Evolutionary conservation across 2,113 vertebrate species (phyloP), one percentile per base, ranked within the genome.

Genomic region (Hylia prasina): DNA sequence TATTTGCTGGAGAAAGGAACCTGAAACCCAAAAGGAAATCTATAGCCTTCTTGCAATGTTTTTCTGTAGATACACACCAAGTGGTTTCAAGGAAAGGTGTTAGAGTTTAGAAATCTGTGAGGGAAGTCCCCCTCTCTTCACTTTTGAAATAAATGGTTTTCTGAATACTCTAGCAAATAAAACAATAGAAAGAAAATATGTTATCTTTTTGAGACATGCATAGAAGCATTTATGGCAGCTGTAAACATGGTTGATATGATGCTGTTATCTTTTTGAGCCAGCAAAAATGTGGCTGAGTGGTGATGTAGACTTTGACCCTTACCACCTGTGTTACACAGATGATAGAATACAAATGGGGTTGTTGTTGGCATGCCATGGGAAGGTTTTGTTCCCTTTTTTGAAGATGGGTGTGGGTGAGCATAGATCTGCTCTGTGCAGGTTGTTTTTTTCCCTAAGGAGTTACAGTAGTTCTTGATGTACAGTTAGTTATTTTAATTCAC

Each of bases 351-450:
- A 61, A 89, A 37, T 17, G 4, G 4, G 11, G 9, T 21, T 30
- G 28, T 27, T 78, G 45, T 56, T 69, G 44, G 11, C 15, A 4
- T 58, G n/a, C 22, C 6, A 4, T 4, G 4, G 21, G 24, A 23
- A 42, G 44, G 13, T 28, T 77, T 80, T 63, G 5, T 7, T 64
- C 6, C 5, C 12, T 56, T 58, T 42, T 77, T 63, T 73, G 33
- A 54, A 28, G 6, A 5, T 13, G 8, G 17, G 8, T 13, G 16
- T 4, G 10, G 8, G 5, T 27, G 9, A 33, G 11, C 0, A 1
- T 5, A n/a, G 27, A 16, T 39, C 10, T 91, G 15, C 2, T 57
- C 2, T 53, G 4, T 4, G 6, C 7, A 31, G 14, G 22, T 1
- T 30, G 35, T 0, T 48, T 45, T 45, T 40, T 73, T 51, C 15